Conservation (phyloP, 2,888 invertebrate species). For the Sarcophaga subvicina region DNA sequence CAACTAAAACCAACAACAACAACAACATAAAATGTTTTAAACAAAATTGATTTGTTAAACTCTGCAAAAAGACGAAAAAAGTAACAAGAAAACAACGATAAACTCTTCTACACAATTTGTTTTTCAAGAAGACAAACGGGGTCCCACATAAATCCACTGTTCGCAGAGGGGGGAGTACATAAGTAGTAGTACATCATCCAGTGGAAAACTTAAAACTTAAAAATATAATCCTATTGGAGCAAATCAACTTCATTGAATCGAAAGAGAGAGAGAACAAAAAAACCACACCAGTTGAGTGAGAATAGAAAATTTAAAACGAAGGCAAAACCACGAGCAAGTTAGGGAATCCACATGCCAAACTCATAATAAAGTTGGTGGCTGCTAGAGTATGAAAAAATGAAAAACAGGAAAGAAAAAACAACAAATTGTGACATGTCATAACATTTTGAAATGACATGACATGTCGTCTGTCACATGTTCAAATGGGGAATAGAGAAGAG, state of each 20-base stretch:
- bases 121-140: slow-evolving; percentile 40
- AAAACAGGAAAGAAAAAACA: slow-evolving; percentile 36
- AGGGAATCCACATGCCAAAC: slow-evolving; percentile 18
- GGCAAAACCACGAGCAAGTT: slow-evolving; percentile 23
- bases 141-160: background rate
- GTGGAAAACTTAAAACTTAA: slow-evolving; percentile 31
- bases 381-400: background rate
- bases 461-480: slow-evolving; percentile 67
- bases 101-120: slow-evolving; percentile 59
- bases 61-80: slow-evolving; percentile 36
- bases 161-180: background rate
- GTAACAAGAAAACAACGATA: slow-evolving; percentile 36
- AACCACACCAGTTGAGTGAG: no score
- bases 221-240: slow-evolving; percentile 46
- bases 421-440: slow-evolving; percentile 65
- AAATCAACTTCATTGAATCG: background rate
- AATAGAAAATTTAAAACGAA: slow-evolving; percentile 21
- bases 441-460: slow-evolving; percentile 66
- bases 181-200: background rate
- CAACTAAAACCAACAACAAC: slow-evolving; percentile 3
- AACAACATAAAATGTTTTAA: slow-evolving; percentile 38
- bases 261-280: background rate
- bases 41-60: slow-evolving; percentile 64
- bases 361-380: slow-evolving; percentile 58
- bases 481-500: slow-evolving; percentile 55